Evolutionary conservation across 2,113 vertebrate genomes (phyloP).

Genomic region (Sturnus vulgaris): DNA sequence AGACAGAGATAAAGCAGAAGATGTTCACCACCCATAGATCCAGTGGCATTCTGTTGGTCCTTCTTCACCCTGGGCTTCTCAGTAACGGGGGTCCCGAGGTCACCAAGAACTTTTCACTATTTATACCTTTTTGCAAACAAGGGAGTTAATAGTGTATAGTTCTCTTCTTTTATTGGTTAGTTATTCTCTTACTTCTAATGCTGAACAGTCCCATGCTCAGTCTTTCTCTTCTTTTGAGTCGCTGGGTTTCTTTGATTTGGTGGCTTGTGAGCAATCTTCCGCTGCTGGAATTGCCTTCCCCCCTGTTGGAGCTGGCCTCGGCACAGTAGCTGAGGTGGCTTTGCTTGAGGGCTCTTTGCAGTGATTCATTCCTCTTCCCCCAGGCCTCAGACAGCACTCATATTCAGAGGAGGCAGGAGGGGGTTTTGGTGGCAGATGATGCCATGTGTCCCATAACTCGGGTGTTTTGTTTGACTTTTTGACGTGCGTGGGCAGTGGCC

Average conservation of each 20-base stretch:
- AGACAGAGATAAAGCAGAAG: neutral
- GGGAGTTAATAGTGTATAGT: fast-evolving
- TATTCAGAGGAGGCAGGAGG: neutral
- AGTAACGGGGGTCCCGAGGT: fast-evolving
- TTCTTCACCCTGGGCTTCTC: neutral
- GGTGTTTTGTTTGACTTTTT: neutral
- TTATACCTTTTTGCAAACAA: neutral
- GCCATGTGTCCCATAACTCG: fast-evolving
- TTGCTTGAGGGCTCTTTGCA: neutral
- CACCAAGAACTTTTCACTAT: neutral
- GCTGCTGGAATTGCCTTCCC: neutral
- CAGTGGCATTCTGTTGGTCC: neutral
- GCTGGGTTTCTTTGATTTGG: neutral
- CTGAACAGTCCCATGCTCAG: too few relatives aligned
- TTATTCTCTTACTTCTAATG: neutral
- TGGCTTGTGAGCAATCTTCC: neutral
- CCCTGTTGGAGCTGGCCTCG: neutral
- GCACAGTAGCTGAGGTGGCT: neutral
- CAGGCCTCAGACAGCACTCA: too few relatives aligned
- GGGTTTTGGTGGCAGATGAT: fast-evolving
- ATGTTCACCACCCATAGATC: fast-evolving
- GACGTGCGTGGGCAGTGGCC: neutral
- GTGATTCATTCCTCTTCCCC: neutral
- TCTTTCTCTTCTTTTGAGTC: neutral
- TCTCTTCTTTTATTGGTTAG: neutral